These are phyloP conservation scores for Margaritifera margaritifera DNA, from an alignment of 2,888 invertebrate genomes.

Conservation along the genomic window DNA sequence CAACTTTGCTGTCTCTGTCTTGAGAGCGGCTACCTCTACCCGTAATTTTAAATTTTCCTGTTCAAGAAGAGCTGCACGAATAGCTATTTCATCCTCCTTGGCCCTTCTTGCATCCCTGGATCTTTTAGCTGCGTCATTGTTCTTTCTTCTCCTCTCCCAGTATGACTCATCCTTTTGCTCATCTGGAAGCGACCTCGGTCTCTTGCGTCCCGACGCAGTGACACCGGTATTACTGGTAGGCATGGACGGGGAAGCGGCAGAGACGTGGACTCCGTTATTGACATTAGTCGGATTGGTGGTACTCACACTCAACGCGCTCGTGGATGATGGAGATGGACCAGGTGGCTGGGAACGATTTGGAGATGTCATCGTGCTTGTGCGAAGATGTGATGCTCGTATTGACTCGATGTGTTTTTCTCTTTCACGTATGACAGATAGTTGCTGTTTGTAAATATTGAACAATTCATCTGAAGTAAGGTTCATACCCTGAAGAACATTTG, in stretches of 20 bases:
- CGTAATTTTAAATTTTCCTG: conserved; percentile 88
- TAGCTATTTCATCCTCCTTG: conserved; percentile 93
- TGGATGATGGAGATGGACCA: conserved; percentile 26
- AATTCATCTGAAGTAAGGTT: conserved; percentile 60
- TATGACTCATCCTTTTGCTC: conserved; percentile 85
- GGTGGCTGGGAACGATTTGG: conserved; percentile 16
- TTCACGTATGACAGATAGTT: conserved; percentile 52
- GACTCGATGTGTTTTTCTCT: conserved; percentile 45
- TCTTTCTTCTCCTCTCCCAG: conserved; percentile 89
- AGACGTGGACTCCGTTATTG: conserved; percentile 15
- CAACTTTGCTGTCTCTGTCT: conserved; percentile 79
- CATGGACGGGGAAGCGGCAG: conserved; percentile 9
- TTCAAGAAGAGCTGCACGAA: conserved; percentile 89
- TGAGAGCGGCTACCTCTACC: conserved; percentile 80
- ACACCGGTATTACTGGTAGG: conserved; percentile 7
- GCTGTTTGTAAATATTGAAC: conserved; percentile 62
- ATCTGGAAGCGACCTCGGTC: conserved; percentile 66
- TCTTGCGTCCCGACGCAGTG: conserved; percentile 43
- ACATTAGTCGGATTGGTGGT: conserved; percentile 19
- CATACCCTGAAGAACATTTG: conserved; percentile 46
- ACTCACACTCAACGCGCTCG: conserved; percentile 24
- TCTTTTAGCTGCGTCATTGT: conserved; percentile 95
- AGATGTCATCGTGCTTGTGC: conserved; percentile 23
- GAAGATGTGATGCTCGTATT: conserved; percentile 32
- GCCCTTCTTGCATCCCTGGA: conserved; percentile 91